Base-by-base conservation (phyloP, 2,797 vertebrate genomes). In the Leptatherina wallacei region DNA sequence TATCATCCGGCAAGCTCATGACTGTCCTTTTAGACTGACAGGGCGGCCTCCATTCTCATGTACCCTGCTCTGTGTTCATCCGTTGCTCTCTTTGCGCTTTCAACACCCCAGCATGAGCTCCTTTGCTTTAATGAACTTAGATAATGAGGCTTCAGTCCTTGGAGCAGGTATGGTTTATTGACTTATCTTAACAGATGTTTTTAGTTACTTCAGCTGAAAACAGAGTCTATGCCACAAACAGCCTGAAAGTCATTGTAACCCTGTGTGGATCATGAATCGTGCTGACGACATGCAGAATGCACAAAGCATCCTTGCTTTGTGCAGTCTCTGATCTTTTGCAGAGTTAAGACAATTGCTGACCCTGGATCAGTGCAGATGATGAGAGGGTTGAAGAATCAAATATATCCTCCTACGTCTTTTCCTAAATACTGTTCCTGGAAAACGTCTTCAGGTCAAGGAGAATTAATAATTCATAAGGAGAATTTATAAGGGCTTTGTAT, bases 91-190 rank as follows among this genome's bases (percentile, higher is more conserved):
- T 49, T 63, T 59, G 44, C 68, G 56, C 68, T 70, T 72, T 85
- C 61, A 67, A 62, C 65, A 33, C 73, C 57, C 44, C 36, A 42
- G 33, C 55, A 33, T 71, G 35, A 78, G 63, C 70, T 64, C n/a
- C 54, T 65, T 58, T 12, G 2, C 65, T 82, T 80, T 83, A 84
- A 82, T 81, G 82, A 86, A 86, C 77, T 68, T 29, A 18, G 69
- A 51, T 85, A 87, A 89, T 82, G 75, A 90, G 77, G 71, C 61
- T n/a, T 71, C 63, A 71, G 80, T 77, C 81, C 84, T 85, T 86
- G 78, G 57, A 61, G 13, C 4, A 3, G 52, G 22, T 49, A 24
- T 63, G 27, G 49, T 76, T 75, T 75, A 84, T 86, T 75, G 77
- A 87, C 88, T 82, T 10, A 2, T 79, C 54, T 72, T 75, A 74